phyloP scores from a whole-genome alignment of 2,113 vertebrate genomes.

The Neogale vison region DNA sequence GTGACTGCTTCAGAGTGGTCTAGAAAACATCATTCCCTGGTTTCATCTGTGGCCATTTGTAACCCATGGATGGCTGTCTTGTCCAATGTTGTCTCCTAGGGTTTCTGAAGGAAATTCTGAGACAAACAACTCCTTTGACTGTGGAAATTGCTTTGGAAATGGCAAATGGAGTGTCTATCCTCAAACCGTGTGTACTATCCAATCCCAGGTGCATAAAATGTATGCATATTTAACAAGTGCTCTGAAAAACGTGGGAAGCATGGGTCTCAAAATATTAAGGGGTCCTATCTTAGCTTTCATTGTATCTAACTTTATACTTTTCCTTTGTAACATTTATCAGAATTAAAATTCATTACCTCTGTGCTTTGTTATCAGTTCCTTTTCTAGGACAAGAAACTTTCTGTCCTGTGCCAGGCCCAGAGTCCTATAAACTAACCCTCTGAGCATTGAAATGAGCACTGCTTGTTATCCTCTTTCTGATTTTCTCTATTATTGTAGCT shows the following conservation, averaged over 20 bases:
- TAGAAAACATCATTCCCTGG: neutral
- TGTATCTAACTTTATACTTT: neutral
- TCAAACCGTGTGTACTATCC: neutral
- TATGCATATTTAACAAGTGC: neutral
- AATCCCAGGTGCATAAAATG: neutral
- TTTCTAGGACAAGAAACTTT: neutral
- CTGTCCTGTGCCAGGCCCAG: neutral
- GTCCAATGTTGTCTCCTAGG: neutral
- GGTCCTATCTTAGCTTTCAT: neutral
- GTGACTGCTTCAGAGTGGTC: neutral
- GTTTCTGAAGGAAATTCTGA: slow-evolving; percentile 32
- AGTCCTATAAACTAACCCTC: neutral
- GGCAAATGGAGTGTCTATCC: neutral
- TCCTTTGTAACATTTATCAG: neutral
- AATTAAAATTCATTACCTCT: neutral
- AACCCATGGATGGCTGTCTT: neutral
- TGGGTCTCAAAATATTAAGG: neutral
- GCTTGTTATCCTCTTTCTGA: slow-evolving; percentile 9
- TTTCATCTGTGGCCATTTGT: neutral
- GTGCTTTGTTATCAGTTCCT: neutral
- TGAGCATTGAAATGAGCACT: neutral
- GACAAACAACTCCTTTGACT: slow-evolving; percentile 9
- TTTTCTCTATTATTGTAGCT: neutral
- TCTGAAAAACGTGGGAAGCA: neutral
- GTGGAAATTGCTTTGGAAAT: slow-evolving; percentile 29